Percentiles rank a stretch among this genome's conserved stretches.
Conservation (phyloP, 2,113 vertebrate species). For the Oryzias melastigma region DNA sequence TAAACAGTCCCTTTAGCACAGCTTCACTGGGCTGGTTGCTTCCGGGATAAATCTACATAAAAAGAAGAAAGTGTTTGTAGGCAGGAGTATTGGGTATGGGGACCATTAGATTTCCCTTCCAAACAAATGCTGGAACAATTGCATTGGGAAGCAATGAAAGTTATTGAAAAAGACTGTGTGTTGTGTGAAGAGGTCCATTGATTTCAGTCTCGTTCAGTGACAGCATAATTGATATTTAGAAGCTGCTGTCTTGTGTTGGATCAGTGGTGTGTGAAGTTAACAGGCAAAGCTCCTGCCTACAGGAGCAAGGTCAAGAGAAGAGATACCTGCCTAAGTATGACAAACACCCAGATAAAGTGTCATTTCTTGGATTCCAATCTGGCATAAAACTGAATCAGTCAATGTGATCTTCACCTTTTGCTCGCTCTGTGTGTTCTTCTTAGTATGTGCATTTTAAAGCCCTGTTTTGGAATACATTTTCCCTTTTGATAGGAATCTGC, state of each 20-base stretch:
- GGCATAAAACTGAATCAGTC: not conserved
- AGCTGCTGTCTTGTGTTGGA: constrained; percentile 15
- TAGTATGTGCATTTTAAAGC: no score
- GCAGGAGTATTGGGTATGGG: constrained; percentile 5
- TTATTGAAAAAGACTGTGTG: constrained; percentile 16
- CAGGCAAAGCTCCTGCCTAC: no score
- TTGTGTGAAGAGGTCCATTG: constrained; percentile 5
- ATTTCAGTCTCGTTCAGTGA: constrained; percentile 18
- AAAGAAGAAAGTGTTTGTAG: constrained; percentile 4
- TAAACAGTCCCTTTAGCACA: not conserved
- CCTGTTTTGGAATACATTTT: no score
- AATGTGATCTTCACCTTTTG: no score
- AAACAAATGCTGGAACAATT: not conserved
- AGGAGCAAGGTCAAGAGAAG: not conserved
- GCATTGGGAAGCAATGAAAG: constrained; percentile 1
- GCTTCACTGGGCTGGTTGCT: constrained; percentile 2
- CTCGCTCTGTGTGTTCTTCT: no score
- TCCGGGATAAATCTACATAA: constrained; percentile 27
- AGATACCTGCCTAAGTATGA: not conserved
- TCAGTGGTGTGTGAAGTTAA: constrained; percentile 2
- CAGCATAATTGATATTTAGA: constrained; percentile 38
- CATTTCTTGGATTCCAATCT: not conserved
- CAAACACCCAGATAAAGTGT: not conserved
- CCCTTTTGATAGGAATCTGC: no score
- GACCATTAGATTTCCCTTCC: constrained; percentile 6